phyloP scores from a whole-genome alignment of 92 coral and sea anemone genomes.

The Phenganax marumi region DNA sequence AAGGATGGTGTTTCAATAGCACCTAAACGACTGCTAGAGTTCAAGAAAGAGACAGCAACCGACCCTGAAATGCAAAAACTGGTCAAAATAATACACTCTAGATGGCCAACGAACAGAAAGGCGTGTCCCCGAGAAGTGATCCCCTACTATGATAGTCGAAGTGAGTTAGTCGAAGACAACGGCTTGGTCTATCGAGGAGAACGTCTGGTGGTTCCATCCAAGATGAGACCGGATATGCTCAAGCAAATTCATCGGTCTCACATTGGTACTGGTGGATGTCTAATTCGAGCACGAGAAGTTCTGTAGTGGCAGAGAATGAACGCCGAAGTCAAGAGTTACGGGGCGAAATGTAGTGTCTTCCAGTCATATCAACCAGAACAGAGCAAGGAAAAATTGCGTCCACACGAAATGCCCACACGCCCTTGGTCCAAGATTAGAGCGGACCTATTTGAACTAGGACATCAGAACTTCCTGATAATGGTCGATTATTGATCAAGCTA shows the following conservation, averaged over 20 bases:
- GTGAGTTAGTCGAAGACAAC: slow-evolving; percentile 46
- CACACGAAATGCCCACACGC: slow-evolving; percentile 33
- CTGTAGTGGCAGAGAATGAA: slow-evolving; percentile 54
- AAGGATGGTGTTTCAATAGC: slow-evolving; percentile 20
- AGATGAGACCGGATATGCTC: slow-evolving; percentile 24
- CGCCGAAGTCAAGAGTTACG: slow-evolving; percentile 45
- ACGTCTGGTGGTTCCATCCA: slow-evolving; percentile 32
- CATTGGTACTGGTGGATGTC: slow-evolving; percentile 45
- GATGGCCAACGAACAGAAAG: slow-evolving; percentile 32
- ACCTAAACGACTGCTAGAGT: slow-evolving; percentile 29
- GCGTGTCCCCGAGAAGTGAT: slow-evolving; percentile 22
- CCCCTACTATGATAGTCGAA: slow-evolving; percentile 48
- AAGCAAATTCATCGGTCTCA: slow-evolving; percentile 39
- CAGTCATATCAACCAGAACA: slow-evolving; percentile 51
- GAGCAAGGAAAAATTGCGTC: slow-evolving; percentile 45
- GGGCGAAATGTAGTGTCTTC: slow-evolving; percentile 40
- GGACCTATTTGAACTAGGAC: slow-evolving; percentile 45
- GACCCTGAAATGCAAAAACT: slow-evolving; percentile 48
- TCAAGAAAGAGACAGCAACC: slow-evolving; percentile 32
- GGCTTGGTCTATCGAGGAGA: slow-evolving; percentile 43
- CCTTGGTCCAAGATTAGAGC: slow-evolving; percentile 52
- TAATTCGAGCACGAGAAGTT: slow-evolving; percentile 47
- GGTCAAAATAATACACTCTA: slow-evolving; percentile 25
- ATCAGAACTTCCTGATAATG: slow-evolving; percentile 33
- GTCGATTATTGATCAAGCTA: slow-evolving; percentile 45